Percentiles rank a stretch among this genome's conserved stretches.
phyloP scores from a whole-genome alignment of 1,140 invertebrate genomes.

The Drosophila neocordata region DNA sequence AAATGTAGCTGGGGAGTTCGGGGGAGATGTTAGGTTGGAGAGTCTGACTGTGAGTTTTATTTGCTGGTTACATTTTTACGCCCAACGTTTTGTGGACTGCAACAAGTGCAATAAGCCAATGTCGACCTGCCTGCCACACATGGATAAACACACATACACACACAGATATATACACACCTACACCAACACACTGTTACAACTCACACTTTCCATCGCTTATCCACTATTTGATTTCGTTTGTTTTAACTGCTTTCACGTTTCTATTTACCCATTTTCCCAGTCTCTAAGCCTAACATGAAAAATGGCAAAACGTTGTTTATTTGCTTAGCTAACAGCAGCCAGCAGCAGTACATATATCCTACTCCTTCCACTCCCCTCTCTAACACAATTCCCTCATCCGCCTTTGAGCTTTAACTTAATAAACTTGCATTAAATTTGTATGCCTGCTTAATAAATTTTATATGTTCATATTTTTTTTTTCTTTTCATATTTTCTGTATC shows the following conservation, averaged over 20 bases:
- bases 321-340: constrained; percentile 63
- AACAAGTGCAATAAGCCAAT: constrained; percentile 66
- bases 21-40: background rate
- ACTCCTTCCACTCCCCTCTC: background rate
- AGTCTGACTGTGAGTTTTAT: constrained; percentile 36
- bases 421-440: constrained; percentile 47
- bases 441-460: constrained; percentile 63
- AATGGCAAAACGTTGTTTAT: constrained; percentile 72
- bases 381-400: constrained; percentile 35
- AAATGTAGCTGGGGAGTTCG: background rate
- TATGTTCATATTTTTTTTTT: constrained; percentile 24
- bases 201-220: constrained; percentile 50
- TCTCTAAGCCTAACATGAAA: constrained; percentile 57
- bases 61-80: constrained; percentile 53
- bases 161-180: constrained; percentile 11
- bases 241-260: constrained; percentile 75
- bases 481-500: constrained; percentile 29
- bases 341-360: background rate
- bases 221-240: constrained; percentile 72
- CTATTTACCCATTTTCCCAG: constrained; percentile 46
- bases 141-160: constrained; percentile 23
- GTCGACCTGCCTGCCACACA: constrained; percentile 49
- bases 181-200: background rate
- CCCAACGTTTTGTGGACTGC: constrained; percentile 52
- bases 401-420: constrained; percentile 40